A percentile compares a stretch with the other conserved stretches of the same genome.
Conservation (phyloP, 92 coral and sea anemone genomes). For the Desmophyllum pertusum region DNA sequence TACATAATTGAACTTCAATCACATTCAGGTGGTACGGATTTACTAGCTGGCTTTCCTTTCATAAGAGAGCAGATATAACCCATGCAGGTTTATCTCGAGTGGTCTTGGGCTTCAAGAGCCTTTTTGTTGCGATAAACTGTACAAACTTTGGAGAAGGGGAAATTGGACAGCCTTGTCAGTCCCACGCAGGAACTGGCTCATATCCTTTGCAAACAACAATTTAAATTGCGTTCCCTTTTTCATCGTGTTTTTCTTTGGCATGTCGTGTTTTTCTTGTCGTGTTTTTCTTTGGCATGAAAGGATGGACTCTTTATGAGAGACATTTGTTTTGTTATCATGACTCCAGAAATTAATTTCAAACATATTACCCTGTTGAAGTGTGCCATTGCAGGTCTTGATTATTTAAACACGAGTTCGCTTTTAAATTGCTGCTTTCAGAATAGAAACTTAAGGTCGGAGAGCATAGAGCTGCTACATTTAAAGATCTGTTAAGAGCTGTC, state of each 20-base stretch:
- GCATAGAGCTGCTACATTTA: too few species aligned
- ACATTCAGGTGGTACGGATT: neutral
- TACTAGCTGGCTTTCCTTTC: constrained; percentile 8
- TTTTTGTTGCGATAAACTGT: constrained; percentile 21
- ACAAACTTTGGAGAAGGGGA: constrained; percentile 19
- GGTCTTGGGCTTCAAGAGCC: constrained; percentile 26
- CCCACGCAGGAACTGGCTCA: constrained; percentile 19
- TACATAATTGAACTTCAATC: constrained; percentile 8
- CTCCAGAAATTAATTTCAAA: constrained; percentile 24
- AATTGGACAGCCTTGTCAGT: constrained; percentile 26
- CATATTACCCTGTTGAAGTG: constrained; percentile 15
- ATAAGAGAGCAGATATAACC: neutral
- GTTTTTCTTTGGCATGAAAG: neutral
- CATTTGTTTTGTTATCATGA: constrained; percentile 26
- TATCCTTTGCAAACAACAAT: neutral
- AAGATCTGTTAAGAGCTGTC: neutral
- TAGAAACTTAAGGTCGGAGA: neutral
- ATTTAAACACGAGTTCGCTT: neutral
- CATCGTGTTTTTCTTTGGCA: neutral
- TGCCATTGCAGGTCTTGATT: constrained; percentile 7
- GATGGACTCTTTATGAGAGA: neutral
- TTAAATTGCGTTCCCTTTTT: neutral
- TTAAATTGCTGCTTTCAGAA: neutral
- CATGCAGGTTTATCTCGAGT: constrained; percentile 23
- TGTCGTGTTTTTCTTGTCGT: neutral